Base-by-base conservation (phyloP, 1,140 invertebrate genomes). In the Caerostris darwini region DNA sequence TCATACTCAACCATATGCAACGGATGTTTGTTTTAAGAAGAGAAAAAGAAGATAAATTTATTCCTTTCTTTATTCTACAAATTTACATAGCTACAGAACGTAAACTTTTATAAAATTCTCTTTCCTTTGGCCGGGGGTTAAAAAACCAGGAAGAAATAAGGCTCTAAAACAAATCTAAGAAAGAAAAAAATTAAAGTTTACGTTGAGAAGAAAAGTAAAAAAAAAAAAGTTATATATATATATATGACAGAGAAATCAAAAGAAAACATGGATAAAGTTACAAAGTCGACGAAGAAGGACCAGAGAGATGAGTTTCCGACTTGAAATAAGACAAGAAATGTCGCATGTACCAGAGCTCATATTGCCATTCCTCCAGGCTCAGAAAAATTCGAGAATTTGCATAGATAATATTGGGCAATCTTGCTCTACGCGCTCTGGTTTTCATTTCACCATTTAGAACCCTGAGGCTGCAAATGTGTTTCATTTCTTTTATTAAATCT, bases 181-280 rank as follows among this genome's bases (percentile, higher is more conserved):
- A 8, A n/a, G n/a, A 83, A 83, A 83, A 83, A 83, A 53, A 81
- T 7, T 19, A 14, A 83, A 83, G 81, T 56, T 83, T 54, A 56
- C 81, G 14, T 83, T 83, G 81, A 77, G 69, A 3, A 14, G 56
- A 83, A 83, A 83, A 57, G 56, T 6, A 14, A 34, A 34, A 34
- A 1, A 34, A 34, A 34, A 1, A 14, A 83, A 83, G 81, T 56
- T 83, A 34, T 34, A 34, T 34, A 34, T 34, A 34, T 34, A 34
- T 34, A 34, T 34, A 2, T 34, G 7, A n/a, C 53, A n/a, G 81
- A 56, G 34, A 56, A 83, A 17, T 53, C 56, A 83, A 83, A 83
- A 34, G 81, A 83, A 83, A 57, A 83, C 81, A 83, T 5, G 54
- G 54, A 83, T 83, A 83, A 83, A 83, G 81, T 83, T 83, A 83